These are phyloP conservation scores for Pomacea maculata DNA, from an alignment of 1,140 invertebrate genomes.

Conservation along the genomic window DNA sequence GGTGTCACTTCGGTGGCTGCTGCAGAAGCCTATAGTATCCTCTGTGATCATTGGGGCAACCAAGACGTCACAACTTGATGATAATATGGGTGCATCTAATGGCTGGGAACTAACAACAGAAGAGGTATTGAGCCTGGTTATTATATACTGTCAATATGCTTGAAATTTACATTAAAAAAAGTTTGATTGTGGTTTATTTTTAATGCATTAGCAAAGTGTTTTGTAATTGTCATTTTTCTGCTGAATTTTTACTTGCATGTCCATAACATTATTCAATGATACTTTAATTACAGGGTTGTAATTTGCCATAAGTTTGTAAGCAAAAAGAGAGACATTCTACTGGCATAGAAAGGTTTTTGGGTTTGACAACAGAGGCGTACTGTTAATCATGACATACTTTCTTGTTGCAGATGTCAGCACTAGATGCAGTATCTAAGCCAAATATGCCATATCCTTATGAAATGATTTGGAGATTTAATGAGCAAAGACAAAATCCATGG, in stretches of 20 bases:
- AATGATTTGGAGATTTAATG: conserved; percentile 19
- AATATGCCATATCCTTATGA: conserved; percentile 30
- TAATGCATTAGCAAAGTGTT: no score
- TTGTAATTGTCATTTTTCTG: no score
- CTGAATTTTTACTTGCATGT: no score
- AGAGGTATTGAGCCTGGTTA: background rate
- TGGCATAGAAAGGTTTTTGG: no score
- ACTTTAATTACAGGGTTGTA: no score
- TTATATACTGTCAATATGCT: no score
- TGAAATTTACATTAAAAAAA: no score
- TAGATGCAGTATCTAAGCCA: conserved; percentile 19
- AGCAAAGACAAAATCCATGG: conserved; percentile 17
- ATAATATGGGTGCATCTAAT: conserved; percentile 38
- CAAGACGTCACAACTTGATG: conserved; percentile 40
- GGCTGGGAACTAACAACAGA: conserved; percentile 31
- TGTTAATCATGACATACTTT: background rate
- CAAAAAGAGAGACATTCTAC: no score
- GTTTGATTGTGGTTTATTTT: no score
- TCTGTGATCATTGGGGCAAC: conserved; percentile 49
- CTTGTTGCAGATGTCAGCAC: conserved; percentile 21
- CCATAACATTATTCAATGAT: no score
- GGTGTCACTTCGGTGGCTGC: conserved; percentile 41
- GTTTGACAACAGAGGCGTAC: no score
- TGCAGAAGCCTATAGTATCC: conserved; percentile 40
- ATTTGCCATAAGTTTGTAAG: no score